phyloP scores from a whole-genome alignment of 2,797 vertebrate species.

The Vultur gryphus region DNA sequence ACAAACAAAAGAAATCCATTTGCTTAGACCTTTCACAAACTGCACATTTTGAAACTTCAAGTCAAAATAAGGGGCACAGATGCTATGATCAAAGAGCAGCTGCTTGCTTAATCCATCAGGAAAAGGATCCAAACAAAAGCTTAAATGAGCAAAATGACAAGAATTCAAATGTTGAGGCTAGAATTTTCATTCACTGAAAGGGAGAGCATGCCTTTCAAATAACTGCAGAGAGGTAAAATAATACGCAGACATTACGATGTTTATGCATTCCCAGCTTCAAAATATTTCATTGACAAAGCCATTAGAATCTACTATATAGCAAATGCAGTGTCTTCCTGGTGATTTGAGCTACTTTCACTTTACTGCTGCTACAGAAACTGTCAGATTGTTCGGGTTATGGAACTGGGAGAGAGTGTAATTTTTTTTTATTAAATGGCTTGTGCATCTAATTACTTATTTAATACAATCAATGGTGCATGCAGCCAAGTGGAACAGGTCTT shows the following conservation, averaged over 20 bases:
- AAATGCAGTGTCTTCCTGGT: background rate
- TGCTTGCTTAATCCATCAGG: slow-evolving; percentile 12
- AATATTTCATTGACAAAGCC: background rate
- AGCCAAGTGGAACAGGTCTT: slow-evolving; percentile 35
- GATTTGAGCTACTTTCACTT: background rate
- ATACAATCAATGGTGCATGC: background rate
- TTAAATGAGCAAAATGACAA: background rate
- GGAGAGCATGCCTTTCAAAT: background rate
- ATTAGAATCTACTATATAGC: background rate
- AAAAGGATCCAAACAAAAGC: slow-evolving; percentile 37
- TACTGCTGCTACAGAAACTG: background rate
- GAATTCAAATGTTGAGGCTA: background rate
- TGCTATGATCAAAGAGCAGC: slow-evolving; percentile 12
- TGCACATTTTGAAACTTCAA: background rate
- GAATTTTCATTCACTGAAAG: background rate
- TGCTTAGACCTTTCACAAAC: background rate
- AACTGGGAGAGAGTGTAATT: background rate
- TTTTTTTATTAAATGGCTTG: background rate
- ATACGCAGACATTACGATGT: background rate
- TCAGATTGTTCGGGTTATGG: background rate
- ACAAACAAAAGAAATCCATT: slow-evolving; percentile 23
- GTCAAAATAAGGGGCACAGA: slow-evolving; percentile 2
- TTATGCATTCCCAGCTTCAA: background rate
- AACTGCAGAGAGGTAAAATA: background rate
- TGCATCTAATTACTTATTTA: slow-evolving; percentile 9